These are phyloP conservation scores for Corvus moneduloides DNA, from an alignment of 2,113 vertebrate species.

Conservation along the genomic window DNA sequence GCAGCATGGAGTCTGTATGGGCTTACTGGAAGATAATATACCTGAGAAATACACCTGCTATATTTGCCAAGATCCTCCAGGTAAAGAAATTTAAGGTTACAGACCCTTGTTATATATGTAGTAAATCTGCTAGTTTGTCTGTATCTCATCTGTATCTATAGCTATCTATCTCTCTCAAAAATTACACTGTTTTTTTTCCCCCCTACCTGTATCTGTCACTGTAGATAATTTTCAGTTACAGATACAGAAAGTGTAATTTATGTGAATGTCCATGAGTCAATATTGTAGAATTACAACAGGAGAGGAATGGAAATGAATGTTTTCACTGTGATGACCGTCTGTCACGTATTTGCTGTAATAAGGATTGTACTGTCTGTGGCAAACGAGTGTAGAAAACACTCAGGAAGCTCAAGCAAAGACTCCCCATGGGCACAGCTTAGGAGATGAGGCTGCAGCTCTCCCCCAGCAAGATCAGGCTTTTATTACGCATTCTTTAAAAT, in stretches of 20 bases:
- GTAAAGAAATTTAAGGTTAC: conserved; percentile 72
- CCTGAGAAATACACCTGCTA: conserved; percentile 95
- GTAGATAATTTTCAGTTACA: not conserved
- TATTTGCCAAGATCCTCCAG: conserved; percentile 92
- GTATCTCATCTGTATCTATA: not conserved
- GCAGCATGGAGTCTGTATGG: conserved; percentile 98
- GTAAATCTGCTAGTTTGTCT: not conserved
- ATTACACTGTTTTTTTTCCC: not conserved
- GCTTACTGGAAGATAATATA: conserved; percentile 92
- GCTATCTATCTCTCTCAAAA: not conserved
- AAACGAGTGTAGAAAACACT: not conserved
- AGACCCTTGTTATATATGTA: not conserved
- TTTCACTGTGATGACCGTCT: not conserved
- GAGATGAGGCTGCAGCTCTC: not conserved
- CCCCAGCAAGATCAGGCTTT: not conserved
- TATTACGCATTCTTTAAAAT: accelerated
- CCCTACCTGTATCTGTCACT: not conserved
- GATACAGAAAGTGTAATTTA: not conserved
- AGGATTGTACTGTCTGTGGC: not conserved
- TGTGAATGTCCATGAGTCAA: not conserved
- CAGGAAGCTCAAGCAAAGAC: not conserved
- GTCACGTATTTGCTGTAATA: not conserved
- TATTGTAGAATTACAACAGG: not conserved
- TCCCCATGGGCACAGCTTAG: not conserved
- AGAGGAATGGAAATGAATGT: not conserved